Conservation (phyloP, 2,888 invertebrate genomes). For the Parelbella ahira region DNA sequence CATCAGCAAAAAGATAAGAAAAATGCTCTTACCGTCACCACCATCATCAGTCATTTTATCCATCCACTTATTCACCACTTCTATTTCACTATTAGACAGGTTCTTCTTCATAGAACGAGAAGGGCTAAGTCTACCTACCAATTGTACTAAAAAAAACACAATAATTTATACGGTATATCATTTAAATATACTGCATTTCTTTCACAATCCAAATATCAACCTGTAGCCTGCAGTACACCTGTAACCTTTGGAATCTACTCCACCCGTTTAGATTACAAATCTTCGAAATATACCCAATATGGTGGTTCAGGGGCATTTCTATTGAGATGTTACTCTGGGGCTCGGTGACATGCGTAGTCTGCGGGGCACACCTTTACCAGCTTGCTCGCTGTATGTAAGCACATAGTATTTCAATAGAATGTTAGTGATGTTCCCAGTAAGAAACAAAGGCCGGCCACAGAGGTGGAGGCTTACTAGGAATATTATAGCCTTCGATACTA, state of each 20-base stretch:
- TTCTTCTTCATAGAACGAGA: no score
- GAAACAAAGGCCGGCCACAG: conserved; percentile 39
- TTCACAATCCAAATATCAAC: no score
- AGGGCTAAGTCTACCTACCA: no score
- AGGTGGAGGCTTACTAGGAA: conserved; percentile 36
- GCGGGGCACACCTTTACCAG: conserved; percentile 44
- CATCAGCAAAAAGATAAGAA: no score
- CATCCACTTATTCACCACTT: no score
- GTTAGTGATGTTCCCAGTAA: conserved; percentile 49
- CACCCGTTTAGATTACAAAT: not conserved
- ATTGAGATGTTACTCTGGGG: conserved; percentile 67
- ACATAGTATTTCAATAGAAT: conserved; percentile 59
- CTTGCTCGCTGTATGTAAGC: conserved; percentile 36
- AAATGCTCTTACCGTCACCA: no score
- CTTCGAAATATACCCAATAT: conserved; percentile 42
- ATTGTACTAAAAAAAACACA: no score
- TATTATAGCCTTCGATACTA: conserved; percentile 35
- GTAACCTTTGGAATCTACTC: conserved; percentile 1
- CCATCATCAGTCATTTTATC: no score
- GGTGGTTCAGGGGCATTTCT: conserved; percentile 49
- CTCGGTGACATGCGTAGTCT: conserved; percentile 54
- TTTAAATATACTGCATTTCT: no score
- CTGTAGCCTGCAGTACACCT: not conserved
- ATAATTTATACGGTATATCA: no score
- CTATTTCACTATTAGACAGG: no score